Percentiles rank a stretch among this genome's conserved stretches.
These are phyloP conservation scores for Eupsilia transversa DNA, from an alignment of 2,888 invertebrate species.

Conservation along the genomic window DNA sequence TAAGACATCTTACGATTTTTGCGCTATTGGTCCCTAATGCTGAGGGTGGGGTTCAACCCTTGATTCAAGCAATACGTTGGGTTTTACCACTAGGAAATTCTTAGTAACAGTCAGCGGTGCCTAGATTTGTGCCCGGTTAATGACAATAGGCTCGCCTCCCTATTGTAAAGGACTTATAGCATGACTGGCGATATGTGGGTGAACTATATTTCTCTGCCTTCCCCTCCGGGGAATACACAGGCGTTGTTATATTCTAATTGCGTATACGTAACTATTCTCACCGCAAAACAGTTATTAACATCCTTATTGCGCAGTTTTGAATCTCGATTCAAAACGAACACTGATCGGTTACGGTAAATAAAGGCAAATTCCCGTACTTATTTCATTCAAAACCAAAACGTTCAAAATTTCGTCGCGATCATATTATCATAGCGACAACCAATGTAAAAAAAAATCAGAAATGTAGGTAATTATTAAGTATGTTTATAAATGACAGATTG, in stretches of 20 bases:
- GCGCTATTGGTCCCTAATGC: too few relatives aligned
- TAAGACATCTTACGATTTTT: too few relatives aligned
- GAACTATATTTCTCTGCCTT: not conserved
- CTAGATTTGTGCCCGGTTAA: constrained; percentile 15
- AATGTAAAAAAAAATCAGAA: too few relatives aligned
- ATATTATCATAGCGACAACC: too few relatives aligned
- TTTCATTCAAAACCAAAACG: too few relatives aligned
- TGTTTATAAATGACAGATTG: too few relatives aligned
- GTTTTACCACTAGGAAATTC: constrained; percentile 27
- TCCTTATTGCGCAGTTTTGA: not conserved
- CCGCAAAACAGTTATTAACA: not conserved
- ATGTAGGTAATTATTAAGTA: too few relatives aligned
- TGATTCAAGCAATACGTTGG: not conserved
- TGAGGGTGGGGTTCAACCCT: constrained; percentile 22
- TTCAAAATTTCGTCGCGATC: too few relatives aligned
- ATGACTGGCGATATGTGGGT: constrained; percentile 23
- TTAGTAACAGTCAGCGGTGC: constrained; percentile 1
- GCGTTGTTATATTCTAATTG: not conserved
- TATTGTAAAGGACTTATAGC: constrained; percentile 7
- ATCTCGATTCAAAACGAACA: constrained; percentile 1
- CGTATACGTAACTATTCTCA: not conserved
- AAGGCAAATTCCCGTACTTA: too few relatives aligned
- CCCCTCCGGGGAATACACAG: not conserved
- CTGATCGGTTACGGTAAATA: too few relatives aligned
- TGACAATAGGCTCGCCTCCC: constrained; percentile 28